phyloP scores from a whole-genome alignment of 2,888 invertebrate genomes.

The Linnaemya tessellans region DNA sequence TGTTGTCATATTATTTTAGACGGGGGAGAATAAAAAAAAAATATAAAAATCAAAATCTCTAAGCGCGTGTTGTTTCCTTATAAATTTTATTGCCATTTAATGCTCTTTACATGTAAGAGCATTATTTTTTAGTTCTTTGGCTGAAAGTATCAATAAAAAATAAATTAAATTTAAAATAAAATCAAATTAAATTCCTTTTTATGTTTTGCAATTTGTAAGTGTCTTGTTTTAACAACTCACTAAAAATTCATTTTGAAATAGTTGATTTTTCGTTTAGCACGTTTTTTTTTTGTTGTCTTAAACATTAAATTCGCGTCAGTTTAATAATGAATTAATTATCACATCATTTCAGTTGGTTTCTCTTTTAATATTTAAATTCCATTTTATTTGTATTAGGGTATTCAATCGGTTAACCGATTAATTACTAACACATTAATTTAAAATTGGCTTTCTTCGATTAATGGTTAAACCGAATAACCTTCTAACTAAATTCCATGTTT shows the following conservation, averaged over 20 bases:
- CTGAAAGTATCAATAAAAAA: neutral
- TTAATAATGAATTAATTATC: slow-evolving; percentile 32
- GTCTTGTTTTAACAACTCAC: neutral
- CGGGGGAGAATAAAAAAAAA: neutral
- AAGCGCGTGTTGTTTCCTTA: neutral
- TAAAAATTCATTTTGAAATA: neutral
- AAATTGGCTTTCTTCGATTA: too few species aligned
- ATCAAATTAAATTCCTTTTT: neutral
- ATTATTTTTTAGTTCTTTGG: neutral
- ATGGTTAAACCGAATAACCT: too few species aligned
- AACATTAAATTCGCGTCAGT: neutral
- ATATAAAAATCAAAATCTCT: neutral
- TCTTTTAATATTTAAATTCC: slow-evolving; percentile 1
- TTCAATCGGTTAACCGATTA: too few species aligned
- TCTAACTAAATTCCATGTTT: too few species aligned
- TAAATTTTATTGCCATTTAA: neutral
- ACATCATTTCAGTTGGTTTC: slow-evolving; percentile 12
- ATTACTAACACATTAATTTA: too few species aligned
- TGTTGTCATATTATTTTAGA: slow-evolving; percentile 33
- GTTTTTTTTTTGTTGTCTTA: neutral
- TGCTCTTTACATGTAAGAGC: neutral
- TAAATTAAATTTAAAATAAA: neutral
- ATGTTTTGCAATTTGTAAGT: neutral
- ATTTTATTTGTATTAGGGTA: neutral
- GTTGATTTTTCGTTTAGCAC: neutral